A percentile compares a stretch with the other conserved stretches of the same genome.
Evolutionary conservation across 1,140 invertebrate species (phyloP).

Genomic region (Theocolax elegans): DNA sequence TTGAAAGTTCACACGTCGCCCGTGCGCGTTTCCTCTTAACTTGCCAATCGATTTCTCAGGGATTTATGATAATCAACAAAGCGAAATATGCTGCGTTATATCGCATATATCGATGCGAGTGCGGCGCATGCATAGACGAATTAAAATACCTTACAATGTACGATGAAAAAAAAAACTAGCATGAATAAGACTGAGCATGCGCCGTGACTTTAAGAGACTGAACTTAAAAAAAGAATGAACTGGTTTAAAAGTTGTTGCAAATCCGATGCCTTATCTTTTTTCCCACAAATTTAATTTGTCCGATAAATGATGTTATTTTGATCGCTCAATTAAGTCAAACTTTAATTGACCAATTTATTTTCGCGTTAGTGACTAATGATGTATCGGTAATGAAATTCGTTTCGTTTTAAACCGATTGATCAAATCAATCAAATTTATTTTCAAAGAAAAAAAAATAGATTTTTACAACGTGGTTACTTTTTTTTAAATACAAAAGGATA

Average conservation of each 20-base stretch:
- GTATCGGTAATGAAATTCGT: neutral
- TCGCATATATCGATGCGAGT: neutral
- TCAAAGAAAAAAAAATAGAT: neutral
- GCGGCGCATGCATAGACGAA: conserved; percentile 3
- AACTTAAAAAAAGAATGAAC: conserved; percentile 38
- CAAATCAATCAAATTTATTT: conserved; percentile 11
- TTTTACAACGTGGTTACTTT: neutral
- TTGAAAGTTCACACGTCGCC: neutral
- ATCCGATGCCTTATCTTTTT: conserved; percentile 19
- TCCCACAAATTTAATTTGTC: too few species aligned
- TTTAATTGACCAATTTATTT: conserved; percentile 21
- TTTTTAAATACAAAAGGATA: neutral
- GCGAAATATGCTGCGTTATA: neutral
- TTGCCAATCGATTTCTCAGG: neutral
- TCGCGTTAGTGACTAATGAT: neutral
- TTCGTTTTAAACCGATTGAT: conserved; percentile 7
- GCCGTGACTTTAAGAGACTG: conserved; percentile 49
- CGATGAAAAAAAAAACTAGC: neutral
- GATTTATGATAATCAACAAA: neutral
- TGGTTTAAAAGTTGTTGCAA: conserved; percentile 45
- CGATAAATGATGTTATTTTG: too few species aligned
- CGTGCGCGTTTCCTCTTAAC: neutral
- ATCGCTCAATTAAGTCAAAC: conserved; percentile 13
- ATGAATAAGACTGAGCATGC: conserved; percentile 49
- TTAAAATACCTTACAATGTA: neutral